Base-by-base conservation (phyloP, 2,113 vertebrate genomes). In the Oryzias curvinotus region DNA sequence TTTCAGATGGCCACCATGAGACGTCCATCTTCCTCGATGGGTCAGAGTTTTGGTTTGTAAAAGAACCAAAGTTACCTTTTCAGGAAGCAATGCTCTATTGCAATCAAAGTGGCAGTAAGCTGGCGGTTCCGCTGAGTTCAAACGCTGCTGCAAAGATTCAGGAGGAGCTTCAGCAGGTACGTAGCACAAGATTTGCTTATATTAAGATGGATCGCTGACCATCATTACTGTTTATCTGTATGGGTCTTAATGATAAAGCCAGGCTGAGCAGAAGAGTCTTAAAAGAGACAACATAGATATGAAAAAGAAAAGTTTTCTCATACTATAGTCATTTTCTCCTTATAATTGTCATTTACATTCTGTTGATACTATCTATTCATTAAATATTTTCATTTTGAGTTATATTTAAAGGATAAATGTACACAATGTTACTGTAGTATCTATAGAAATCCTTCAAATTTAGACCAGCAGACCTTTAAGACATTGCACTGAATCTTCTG, bases 21-120 rank as follows among this genome's bases (percentile, higher is more conserved):
- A 71, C 90, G 2, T 91, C 95, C 0, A 55, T 94, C 78, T 89
- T 96, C 71, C 60, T 96, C 62, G 96, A 97, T 66, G 91, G 90
- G 47, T 86, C 91, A 48, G 96, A 98, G 91, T 96, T 95, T 64
- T 98, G 96, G 97, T 97, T 99, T 81, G 90, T 98, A 51, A 69
- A 77, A 4, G 81, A 95, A 30, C 91, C 91, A 7, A 82, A 52
- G 50, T 84, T 98, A 19, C 89, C 68, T 59, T 94, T 89, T 48
- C 91, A 95, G 69, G 94, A 96, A 86, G 96, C 97, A 1, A 23
- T 62, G 15, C 75, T 92, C 17, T 97, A 91, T 68, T 99, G 97
- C 80, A 80, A 75, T 3, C 84, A 76, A 49, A 94, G 92, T 50
- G 90, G 80, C 58, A 95, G 96, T 76, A 93, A 85, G 66, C 89